A percentile compares a stretch with the other conserved stretches of the same genome.
Conservation (phyloP, 1,140 invertebrate genomes). For the Palaemon carinicauda region DNA sequence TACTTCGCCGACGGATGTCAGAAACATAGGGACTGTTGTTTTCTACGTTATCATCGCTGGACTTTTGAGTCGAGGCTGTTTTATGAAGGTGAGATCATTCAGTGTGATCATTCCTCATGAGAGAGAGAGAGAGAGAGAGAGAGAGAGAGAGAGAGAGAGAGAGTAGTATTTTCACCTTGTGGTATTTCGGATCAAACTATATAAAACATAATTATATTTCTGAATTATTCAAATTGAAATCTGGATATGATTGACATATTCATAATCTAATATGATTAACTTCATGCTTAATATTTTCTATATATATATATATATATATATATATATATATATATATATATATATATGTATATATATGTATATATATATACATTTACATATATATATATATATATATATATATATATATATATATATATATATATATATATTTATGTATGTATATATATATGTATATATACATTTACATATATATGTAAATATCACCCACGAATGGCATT, state of each 20-base stretch:
- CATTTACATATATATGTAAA: background rate
- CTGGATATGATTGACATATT: too few species aligned
- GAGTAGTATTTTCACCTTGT: too few species aligned
- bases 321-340: too few species aligned
- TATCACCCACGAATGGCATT: too few species aligned
- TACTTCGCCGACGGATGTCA: constrained; percentile 74
- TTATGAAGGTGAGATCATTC: background rate
- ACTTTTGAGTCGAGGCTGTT: background rate
- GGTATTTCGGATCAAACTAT: too few species aligned
- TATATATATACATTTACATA: background rate
- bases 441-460: background rate
- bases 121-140: background rate
- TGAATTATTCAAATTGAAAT: too few species aligned
- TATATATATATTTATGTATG: background rate
- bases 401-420: background rate
- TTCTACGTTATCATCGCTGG: constrained; percentile 71
- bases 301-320: too few species aligned
- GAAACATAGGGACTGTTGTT: constrained; percentile 76
- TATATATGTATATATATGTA: background rate
- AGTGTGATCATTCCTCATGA: too few species aligned
- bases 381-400: background rate
- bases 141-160: background rate
- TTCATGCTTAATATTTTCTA: too few species aligned
- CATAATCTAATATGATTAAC: too few species aligned
- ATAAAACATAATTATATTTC: too few species aligned